A percentile compares a stretch with the other conserved stretches of the same genome.
Conservation (phyloP, 2,113 vertebrate species). For the Ceyx margarethae region DNA sequence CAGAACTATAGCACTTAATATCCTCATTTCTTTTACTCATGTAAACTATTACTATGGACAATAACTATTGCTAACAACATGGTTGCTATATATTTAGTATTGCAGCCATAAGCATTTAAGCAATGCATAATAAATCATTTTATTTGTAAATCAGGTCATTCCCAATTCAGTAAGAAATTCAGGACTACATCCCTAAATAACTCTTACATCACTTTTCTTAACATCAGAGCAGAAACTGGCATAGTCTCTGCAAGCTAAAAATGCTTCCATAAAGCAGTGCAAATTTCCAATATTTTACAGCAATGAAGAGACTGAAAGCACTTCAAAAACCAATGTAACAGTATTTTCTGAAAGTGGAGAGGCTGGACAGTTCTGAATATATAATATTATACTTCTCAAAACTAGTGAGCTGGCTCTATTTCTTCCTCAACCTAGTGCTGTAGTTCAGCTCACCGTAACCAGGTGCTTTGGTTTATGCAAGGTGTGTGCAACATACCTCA, state of each 20-base stretch:
- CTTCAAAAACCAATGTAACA: not conserved
- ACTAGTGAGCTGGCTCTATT: not conserved
- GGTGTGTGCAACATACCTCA: not conserved
- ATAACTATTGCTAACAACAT: not conserved
- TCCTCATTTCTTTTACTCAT: not conserved
- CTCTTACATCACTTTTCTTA: constrained; percentile 42
- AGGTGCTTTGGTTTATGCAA: not conserved
- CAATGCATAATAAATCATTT: not conserved
- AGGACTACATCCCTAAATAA: constrained; percentile 31
- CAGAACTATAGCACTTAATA: not conserved
- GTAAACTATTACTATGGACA: not conserved
- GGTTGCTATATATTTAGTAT: not conserved
- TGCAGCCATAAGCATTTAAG: constrained; percentile 10
- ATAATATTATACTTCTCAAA: not conserved
- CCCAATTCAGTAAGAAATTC: not conserved
- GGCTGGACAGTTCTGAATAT: not conserved
- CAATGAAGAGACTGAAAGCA: not conserved
- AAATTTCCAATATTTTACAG: not conserved
- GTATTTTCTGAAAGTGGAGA: not conserved
- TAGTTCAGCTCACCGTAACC: not conserved
- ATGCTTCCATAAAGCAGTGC: not conserved
- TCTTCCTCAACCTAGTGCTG: not conserved
- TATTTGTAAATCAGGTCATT: constrained; percentile 50
- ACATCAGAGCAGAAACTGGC: constrained; percentile 1
- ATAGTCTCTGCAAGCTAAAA: not conserved